Evolutionary conservation across 2,888 invertebrate genomes (phyloP), one percentile per base, ranked within the genome.

Genomic region (Dione juno): DNA sequence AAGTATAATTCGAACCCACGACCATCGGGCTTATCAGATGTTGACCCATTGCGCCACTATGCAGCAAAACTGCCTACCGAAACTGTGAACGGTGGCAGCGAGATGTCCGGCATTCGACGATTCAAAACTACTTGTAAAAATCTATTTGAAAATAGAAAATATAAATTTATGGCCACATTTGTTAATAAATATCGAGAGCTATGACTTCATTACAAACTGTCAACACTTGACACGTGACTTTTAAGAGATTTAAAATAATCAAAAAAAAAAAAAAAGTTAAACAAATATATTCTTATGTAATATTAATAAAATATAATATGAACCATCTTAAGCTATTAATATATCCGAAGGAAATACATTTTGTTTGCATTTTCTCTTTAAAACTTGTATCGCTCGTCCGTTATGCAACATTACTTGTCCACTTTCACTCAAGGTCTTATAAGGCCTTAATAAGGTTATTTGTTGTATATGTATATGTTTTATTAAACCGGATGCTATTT

Each of bases 381-480:
- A 28, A 40, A 16, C 50, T 59, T 9, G 50, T 28, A 10, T 11
- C 50, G 50, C 16, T 50, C 41, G 57, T 41, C 11, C 13, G 48
- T 63, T 67, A 53, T 10, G 54, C 43, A 69, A 69, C 67, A 11
- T 67, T 57, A 16, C 48, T n/a, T 64, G 63, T 58, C 67, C 37
- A 71, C 64, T 71, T 71, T 71, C 70, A 52, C 70, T 63, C 50
- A 64, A 67, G 57, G 67, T 71, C 43, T 67, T 63, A 35, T 64
- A 53, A 57, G 45, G 19, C 53, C 35, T 61, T 45, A 35, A 35
- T 16, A n/a, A 45, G 28, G 10, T 61, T 61, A 28, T 61, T n/a
- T 16, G n/a, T n/a, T 28, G 19, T 59, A 21, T 11, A 21, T 10
- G 35, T 35, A 28, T 35, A 16, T 35, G 28, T 28, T 54, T 54